A percentile compares a stretch with the other conserved stretches of the same genome.
Evolutionary conservation across 2,797 vertebrate species (phyloP).

Genomic region (Telmatherina bonti): DNA sequence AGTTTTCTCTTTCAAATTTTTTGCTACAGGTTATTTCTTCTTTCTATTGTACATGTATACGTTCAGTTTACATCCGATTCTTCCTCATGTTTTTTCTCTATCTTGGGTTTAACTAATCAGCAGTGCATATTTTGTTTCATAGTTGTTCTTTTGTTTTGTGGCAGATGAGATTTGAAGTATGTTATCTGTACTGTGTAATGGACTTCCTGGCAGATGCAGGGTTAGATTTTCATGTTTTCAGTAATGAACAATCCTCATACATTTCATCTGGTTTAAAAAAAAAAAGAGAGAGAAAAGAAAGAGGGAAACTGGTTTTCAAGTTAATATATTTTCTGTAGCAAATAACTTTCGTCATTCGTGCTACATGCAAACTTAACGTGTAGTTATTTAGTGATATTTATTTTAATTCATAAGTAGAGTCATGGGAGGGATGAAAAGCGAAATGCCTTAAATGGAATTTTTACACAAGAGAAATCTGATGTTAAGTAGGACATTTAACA

Average conservation of each 20-base stretch:
- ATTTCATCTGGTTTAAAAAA: background rate
- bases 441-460: conserved; percentile 27
- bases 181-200: background rate
- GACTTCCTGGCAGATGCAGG: conserved; percentile 1
- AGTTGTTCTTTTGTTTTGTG: background rate
- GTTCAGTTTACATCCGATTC: conserved; percentile 9
- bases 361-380: background rate
- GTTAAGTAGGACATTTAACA: conserved; percentile 65
- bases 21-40: background rate
- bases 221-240: background rate
- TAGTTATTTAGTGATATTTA: background rate
- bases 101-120: background rate
- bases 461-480: conserved; percentile 43
- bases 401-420: conserved; percentile 1
- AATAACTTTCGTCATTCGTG: background rate
- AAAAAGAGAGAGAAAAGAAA: conserved; percentile 14
- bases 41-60: conserved; percentile 22
- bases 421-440: conserved; percentile 15
- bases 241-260: background rate
- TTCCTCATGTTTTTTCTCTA: background rate
- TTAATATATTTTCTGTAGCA: conserved; percentile 6
- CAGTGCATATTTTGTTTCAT: background rate
- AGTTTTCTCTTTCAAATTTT: conserved; percentile 2
- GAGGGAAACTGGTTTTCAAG: conserved; percentile 35
- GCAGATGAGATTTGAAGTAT: background rate